These are phyloP conservation scores for Ferrisia virgata DNA, from an alignment of 2,888 invertebrate species.

Conservation along the genomic window DNA sequence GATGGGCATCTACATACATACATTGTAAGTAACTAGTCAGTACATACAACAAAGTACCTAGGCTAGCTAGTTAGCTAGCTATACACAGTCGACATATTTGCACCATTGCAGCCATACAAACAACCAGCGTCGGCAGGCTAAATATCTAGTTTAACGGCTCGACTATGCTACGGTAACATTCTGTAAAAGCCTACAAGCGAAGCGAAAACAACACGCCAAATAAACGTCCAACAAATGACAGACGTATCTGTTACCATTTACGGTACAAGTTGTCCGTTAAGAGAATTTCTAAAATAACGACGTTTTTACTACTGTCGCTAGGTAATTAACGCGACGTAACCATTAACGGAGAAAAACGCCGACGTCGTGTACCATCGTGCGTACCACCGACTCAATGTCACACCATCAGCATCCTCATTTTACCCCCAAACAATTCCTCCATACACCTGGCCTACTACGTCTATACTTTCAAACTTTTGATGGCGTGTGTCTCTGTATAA, in stretches of 20 bases:
- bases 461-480: neutral
- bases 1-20: too few relatives aligned
- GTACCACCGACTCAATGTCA: neutral
- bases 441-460: neutral
- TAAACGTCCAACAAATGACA: neutral
- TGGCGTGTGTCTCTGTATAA: too few relatives aligned
- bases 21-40: too few relatives aligned
- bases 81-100: neutral
- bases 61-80: too few relatives aligned
- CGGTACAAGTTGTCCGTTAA: neutral
- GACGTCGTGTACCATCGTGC: neutral
- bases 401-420: neutral
- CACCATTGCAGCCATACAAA: neutral
- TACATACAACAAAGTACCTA: too few relatives aligned
- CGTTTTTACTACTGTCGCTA: neutral
- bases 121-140: neutral
- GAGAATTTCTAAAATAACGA: neutral
- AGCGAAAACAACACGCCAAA: slow-evolving; percentile 1
- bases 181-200: neutral
- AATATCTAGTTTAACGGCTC: neutral
- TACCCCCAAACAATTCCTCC: neutral
- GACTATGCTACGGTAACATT: neutral
- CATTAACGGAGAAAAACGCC: slow-evolving; percentile 1
- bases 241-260: slow-evolving; percentile 14
- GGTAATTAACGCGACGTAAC: neutral